Conservation (phyloP, 2,113 vertebrate genomes). For the Poeciliopsis retropinna region DNA sequence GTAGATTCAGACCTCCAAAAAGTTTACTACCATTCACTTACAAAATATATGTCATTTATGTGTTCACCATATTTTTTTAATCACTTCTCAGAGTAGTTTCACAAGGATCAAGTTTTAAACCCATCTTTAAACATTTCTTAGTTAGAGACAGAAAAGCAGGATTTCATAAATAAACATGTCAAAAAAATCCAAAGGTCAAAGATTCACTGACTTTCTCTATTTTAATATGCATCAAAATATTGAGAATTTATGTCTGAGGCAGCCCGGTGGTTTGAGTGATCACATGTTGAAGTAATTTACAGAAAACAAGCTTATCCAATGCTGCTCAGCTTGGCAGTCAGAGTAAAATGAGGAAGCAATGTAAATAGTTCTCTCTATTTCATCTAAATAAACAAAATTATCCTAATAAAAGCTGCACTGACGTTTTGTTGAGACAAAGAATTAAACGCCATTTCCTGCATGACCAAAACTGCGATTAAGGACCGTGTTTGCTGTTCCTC, state of each 20-base stretch:
- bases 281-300: constrained; percentile 55
- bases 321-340: constrained; percentile 36
- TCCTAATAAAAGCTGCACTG: constrained; percentile 41
- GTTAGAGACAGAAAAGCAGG: constrained; percentile 28
- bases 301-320: constrained; percentile 26
- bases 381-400: constrained; percentile 61
- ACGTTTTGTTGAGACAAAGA: constrained; percentile 37
- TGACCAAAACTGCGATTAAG: constrained; percentile 24
- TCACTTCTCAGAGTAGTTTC: constrained; percentile 1
- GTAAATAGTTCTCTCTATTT: constrained; percentile 41
- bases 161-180: constrained; percentile 66
- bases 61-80: constrained; percentile 11
- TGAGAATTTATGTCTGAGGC: constrained; percentile 34
- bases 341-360: constrained; percentile 40
- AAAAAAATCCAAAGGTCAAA: constrained; percentile 58
- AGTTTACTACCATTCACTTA: not conserved
- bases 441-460: constrained; percentile 47
- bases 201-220: constrained; percentile 50
- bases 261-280: constrained; percentile 38
- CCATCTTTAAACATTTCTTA: constrained; percentile 11
- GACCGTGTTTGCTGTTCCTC: constrained; percentile 19
- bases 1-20: too few species aligned
- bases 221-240: constrained; percentile 50
- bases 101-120: constrained; percentile 31
- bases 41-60: constrained; percentile 3